Conservation (phyloP, 2,113 vertebrate genomes). For the Equus quagga region DNA sequence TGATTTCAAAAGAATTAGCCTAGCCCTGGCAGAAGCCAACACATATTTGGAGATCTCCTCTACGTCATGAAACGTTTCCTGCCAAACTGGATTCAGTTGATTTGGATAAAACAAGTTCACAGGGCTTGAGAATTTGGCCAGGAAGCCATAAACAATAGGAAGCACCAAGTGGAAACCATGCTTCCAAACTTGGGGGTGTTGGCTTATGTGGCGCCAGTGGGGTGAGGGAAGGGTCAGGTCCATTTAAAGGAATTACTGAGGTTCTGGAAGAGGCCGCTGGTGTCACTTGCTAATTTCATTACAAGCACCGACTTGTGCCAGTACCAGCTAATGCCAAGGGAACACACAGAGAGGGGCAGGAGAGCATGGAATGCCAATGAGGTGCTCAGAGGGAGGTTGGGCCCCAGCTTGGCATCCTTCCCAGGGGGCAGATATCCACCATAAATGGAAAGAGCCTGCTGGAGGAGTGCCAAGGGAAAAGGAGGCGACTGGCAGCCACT, state of each 20-base stretch:
- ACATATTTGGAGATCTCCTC: neutral
- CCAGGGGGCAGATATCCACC: neutral
- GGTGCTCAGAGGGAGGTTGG: neutral
- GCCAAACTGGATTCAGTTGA: constrained; percentile 29
- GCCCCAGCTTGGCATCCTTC: neutral
- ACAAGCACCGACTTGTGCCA: neutral
- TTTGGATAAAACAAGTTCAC: constrained; percentile 53
- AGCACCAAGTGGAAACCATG: neutral
- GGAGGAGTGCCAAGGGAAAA: neutral
- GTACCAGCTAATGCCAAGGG: neutral
- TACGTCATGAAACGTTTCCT: constrained; percentile 48
- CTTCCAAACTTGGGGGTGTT: neutral
- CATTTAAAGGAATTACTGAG: neutral
- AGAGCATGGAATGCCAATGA: too few species aligned
- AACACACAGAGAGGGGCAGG: neutral
- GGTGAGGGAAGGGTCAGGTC: constrained; percentile 19
- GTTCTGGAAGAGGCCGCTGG: neutral
- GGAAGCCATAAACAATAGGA: constrained; percentile 63
- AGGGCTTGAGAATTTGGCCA: constrained; percentile 44
- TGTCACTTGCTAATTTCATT: constrained; percentile 17
- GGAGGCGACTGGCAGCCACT: neutral
- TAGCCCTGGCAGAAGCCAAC: neutral
- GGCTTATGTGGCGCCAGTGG: neutral
- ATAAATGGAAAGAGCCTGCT: neutral
- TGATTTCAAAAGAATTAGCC: constrained; percentile 43